Conservation (phyloP, 2,888 invertebrate genomes). For the Dione vanillae region DNA sequence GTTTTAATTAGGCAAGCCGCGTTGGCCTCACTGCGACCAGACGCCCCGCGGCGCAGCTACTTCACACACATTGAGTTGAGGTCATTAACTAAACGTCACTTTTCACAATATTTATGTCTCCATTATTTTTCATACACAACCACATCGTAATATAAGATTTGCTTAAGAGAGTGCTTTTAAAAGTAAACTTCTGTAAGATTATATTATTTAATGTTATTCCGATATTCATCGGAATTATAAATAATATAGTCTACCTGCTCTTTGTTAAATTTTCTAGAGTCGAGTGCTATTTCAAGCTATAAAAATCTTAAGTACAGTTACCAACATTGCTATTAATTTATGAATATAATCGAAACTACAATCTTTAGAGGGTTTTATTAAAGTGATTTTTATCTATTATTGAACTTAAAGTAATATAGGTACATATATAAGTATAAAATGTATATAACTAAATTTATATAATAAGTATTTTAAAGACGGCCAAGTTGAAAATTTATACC, state of each 20-base stretch:
- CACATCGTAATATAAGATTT: slow-evolving; percentile 69
- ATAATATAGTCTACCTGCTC: too few species aligned
- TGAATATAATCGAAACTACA: too few species aligned
- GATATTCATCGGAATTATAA: too few species aligned
- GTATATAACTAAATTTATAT: background rate
- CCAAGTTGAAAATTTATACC: background rate
- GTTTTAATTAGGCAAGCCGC: slow-evolving; percentile 74
- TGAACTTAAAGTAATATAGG: background rate
- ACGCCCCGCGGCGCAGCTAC: slow-evolving; percentile 73
- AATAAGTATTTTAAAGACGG: background rate
- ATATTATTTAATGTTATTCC: too few species aligned
- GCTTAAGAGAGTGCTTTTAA: slow-evolving; percentile 54
- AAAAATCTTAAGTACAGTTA: too few species aligned
- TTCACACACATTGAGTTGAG: slow-evolving; percentile 71
- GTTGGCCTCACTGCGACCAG: slow-evolving; percentile 56
- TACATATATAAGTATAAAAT: background rate
- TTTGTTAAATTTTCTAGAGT: too few species aligned
- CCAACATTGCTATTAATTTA: too few species aligned
- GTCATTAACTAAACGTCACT: slow-evolving; percentile 80
- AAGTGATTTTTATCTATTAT: background rate
- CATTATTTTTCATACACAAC: slow-evolving; percentile 77
- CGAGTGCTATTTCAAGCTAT: too few species aligned
- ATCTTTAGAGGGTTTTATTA: background rate
- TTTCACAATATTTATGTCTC: slow-evolving; percentile 81
- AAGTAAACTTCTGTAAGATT: slow-evolving; percentile 14